These are phyloP conservation scores for Stegastes partitus DNA, from an alignment of 2,113 vertebrate species.

Conservation along the genomic window DNA sequence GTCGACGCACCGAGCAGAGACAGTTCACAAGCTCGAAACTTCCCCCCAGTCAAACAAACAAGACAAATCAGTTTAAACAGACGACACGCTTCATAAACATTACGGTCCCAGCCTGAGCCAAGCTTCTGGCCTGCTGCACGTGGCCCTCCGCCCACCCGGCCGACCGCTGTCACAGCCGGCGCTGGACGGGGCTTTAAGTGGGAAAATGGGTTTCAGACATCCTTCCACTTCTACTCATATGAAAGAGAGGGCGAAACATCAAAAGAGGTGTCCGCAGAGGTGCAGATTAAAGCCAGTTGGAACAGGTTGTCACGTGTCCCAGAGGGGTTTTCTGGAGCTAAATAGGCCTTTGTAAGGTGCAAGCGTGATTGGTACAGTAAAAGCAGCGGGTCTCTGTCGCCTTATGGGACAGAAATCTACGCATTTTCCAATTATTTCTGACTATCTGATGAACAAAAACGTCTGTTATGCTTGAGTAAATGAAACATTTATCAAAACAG, in stretches of 20 bases:
- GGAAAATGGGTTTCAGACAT: neutral
- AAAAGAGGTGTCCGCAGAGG: slow-evolving; percentile 8
- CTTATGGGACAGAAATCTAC: too few species aligned
- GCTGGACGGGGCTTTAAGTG: too few species aligned
- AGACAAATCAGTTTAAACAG: neutral
- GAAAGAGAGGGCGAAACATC: neutral
- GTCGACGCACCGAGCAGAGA: neutral
- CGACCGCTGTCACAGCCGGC: neutral
- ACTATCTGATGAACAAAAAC: too few species aligned
- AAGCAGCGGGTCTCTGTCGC: too few species aligned
- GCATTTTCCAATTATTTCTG: too few species aligned
- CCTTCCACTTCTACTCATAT: neutral
- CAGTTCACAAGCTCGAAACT: slow-evolving; percentile 17
- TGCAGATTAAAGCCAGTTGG: too few species aligned
- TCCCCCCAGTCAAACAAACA: slow-evolving; percentile 36
- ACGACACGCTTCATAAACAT: neutral
- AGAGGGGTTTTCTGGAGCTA: too few species aligned
- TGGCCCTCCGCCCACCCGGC: neutral
- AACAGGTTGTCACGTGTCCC: neutral
- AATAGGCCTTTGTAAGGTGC: too few species aligned
- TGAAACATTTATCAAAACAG: too few species aligned
- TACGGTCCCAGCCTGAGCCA: neutral
- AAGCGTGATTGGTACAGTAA: too few species aligned
- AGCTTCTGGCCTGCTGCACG: neutral
- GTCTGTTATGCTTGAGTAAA: too few species aligned